phyloP scores from a whole-genome alignment of 2,797 vertebrate genomes.

The Hybognathus amarus region DNA sequence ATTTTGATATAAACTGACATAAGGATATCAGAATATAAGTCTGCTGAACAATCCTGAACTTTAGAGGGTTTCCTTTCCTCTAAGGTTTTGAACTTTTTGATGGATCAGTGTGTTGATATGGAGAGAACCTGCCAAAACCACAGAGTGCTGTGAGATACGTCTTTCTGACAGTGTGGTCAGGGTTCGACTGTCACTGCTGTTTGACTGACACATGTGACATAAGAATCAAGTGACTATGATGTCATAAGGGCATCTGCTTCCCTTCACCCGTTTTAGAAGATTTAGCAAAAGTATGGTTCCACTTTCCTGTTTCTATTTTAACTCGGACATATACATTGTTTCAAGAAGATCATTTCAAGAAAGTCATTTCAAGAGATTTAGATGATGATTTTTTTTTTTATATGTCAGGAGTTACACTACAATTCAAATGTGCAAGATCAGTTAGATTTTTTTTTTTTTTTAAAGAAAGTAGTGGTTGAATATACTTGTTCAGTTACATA shows the following conservation, averaged over 20 bases:
- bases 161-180: neutral
- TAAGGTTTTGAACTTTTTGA: no score
- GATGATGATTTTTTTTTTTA: no score
- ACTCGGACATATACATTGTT: no score
- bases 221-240: conserved; percentile 3
- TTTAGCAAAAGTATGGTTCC: neutral
- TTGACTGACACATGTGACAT: neutral
- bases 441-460: no score
- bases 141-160: neutral
- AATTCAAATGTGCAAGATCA: no score
- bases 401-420: no score
- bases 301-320: neutral
- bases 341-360: no score
- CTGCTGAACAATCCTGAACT: neutral
- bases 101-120: neutral
- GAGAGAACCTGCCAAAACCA: neutral
- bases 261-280: neutral
- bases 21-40: neutral
- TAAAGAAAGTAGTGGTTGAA: no score
- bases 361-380: no score
- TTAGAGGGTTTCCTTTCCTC: neutral
- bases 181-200: neutral
- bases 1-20: neutral
- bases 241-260: neutral
- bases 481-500: no score